Conservation (phyloP, 2,797 vertebrate genomes). For the Malurus leucopterus region DNA sequence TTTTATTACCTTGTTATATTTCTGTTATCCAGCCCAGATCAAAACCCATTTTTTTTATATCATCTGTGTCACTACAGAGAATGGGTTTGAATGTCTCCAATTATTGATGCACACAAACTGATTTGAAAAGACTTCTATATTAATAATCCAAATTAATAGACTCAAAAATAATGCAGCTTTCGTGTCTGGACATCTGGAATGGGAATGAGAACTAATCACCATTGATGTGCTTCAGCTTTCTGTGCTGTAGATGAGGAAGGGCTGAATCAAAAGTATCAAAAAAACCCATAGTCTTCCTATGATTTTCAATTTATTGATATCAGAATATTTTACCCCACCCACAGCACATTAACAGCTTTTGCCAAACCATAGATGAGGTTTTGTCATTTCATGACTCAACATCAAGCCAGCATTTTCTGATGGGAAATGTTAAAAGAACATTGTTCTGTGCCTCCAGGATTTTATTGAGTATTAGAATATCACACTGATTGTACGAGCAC, state of each 20-base stretch:
- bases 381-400: neutral
- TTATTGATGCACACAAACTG: neutral
- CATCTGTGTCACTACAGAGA: neutral
- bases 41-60: neutral
- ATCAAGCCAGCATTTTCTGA: neutral
- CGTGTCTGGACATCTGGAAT: neutral
- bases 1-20: neutral
- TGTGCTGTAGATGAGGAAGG: neutral
- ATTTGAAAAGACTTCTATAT: neutral
- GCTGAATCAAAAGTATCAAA: neutral
- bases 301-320: neutral
- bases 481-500: neutral
- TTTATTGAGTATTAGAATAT: neutral
- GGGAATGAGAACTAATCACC: neutral
- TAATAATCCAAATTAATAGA: neutral
- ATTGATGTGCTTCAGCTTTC: neutral
- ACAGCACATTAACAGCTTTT: neutral
- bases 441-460: neutral
- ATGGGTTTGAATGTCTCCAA: neutral
- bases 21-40: neutral
- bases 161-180: neutral
- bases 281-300: neutral
- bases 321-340: neutral
- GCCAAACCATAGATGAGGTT: neutral
- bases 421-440: neutral